Evolutionary conservation across 2,888 invertebrate species (phyloP), one percentile per base, ranked within the genome.

Genomic region (Drosophila mimetica): DNA sequence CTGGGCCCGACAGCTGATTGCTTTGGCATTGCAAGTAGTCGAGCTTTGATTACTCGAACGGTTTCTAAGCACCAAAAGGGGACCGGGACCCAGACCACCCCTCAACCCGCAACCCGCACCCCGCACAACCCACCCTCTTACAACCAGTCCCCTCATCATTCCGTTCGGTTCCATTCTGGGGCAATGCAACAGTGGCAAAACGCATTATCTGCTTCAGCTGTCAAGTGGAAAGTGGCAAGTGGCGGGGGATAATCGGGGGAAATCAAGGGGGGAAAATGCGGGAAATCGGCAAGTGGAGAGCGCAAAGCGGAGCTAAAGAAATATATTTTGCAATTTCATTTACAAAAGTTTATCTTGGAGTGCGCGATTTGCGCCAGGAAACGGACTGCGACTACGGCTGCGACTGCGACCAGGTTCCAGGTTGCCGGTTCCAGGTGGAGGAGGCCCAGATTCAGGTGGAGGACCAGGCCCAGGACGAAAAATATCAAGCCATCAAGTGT

Each of bases 341-440:
- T 84, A 84, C 86, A 87, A 84, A 83, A 84, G 83, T 84, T 87
- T 85, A 84, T 82, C 82, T 77, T 74, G 77, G 77, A 86, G 85
- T 78, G 76, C 76, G 74, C 85, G 75, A 74, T 75, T 81, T 60
- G 39, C 57, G 51, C 36, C 53, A 34, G 71, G 44, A 47, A 58
- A 52, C 59, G 63, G 61, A 52, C 53, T 46, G 60, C 42, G 60
- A 60, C 54, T 46, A 6, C 48, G 14, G 30, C 22, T 59, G 55
- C 42, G 55, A 59, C 2, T 34, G 34, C 34, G 16, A 18, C 39
- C 39, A 39, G 39, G 20, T 20, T 30, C 30, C 30, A 30, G 9
- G 9, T 2, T 4, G 11, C 30, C 3, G 16, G 9, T 1, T 16
- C 60, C 60, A 61, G 60, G 44, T 59, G 64, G 36, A 61, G 60